A percentile compares a stretch with the other conserved stretches of the same genome.
These are phyloP conservation scores for Camponotus pennsylvanicus DNA, from an alignment of 1,140 invertebrate species.

Conservation along the genomic window DNA sequence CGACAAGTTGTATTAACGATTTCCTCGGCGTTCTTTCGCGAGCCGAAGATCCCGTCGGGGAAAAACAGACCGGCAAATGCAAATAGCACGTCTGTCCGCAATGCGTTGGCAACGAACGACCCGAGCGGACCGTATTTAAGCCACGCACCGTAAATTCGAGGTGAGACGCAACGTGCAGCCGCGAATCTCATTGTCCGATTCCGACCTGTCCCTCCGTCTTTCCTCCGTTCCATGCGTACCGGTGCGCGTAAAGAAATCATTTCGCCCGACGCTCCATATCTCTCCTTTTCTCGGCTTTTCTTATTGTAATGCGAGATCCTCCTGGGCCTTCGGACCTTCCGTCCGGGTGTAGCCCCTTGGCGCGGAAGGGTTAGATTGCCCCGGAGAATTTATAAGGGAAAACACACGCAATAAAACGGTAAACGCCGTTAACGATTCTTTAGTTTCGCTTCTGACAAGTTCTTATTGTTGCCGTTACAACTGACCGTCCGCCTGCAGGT, in stretches of 20 bases:
- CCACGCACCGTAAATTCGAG: slow-evolving; percentile 56
- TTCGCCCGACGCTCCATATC: slow-evolving; percentile 44
- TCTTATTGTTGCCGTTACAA: slow-evolving; percentile 25
- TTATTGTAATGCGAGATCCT: slow-evolving; percentile 57
- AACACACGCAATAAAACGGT: slow-evolving; percentile 51
- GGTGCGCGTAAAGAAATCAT: slow-evolving; percentile 23
- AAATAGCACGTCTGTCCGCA: not conserved
- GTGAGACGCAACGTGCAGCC: slow-evolving; percentile 67
- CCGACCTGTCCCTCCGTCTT: slow-evolving; percentile 68
- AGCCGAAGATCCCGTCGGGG: not conserved
- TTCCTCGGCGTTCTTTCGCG: not conserved
- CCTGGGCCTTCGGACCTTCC: slow-evolving; percentile 3
- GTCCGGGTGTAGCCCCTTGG: slow-evolving; percentile 45
- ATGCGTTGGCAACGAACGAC: not conserved
- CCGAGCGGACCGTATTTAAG: slow-evolving; percentile 14
- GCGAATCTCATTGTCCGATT: slow-evolving; percentile 80
- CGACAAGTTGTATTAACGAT: too few species aligned
- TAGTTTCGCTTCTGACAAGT: slow-evolving; percentile 36
- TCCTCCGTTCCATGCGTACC: slow-evolving; percentile 10
- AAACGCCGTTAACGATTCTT: slow-evolving; percentile 58
- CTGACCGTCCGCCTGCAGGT: slow-evolving; percentile 30
- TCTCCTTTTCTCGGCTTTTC: slow-evolving; percentile 38
- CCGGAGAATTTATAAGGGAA: slow-evolving; percentile 59
- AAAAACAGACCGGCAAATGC: not conserved
- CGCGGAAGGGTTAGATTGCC: slow-evolving; percentile 37